Evolutionary conservation across 2,113 vertebrate genomes (phyloP).

Genomic region (Odontesthes bonariensis): DNA sequence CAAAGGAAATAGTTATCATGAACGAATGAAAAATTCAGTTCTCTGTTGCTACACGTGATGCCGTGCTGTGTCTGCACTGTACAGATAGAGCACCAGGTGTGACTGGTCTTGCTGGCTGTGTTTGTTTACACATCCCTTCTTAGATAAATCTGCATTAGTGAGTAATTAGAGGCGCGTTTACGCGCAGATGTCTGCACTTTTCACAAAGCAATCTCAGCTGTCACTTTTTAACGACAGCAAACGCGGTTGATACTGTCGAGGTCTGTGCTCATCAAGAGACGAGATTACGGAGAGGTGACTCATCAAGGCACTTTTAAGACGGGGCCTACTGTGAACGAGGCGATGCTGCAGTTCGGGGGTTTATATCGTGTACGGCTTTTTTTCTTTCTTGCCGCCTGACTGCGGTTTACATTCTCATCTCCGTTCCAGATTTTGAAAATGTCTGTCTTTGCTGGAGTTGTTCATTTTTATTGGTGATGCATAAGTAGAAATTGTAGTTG

Average conservation of each 20-base stretch:
- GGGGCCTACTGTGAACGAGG: constrained; percentile 9
- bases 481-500: constrained; percentile 16
- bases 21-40: constrained; percentile 35
- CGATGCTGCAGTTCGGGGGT: neutral
- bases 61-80: constrained; percentile 6
- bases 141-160: constrained; percentile 69
- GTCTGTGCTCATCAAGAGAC: constrained; percentile 20
- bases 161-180: constrained; percentile 64
- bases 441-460: neutral
- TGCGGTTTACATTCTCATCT: neutral
- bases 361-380: too few species aligned
- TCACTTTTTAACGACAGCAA: constrained; percentile 55
- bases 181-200: constrained; percentile 67
- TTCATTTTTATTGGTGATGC: too few species aligned
- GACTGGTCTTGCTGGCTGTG: neutral
- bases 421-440: constrained; percentile 6
- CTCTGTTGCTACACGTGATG: neutral
- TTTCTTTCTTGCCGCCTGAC: neutral
- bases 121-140: constrained; percentile 28
- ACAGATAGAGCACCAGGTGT: neutral
- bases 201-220: constrained; percentile 66
- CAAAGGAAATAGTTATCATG: constrained; percentile 41
- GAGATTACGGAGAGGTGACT: constrained; percentile 41
- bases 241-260: constrained; percentile 43
- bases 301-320: constrained; percentile 32